phyloP scores from a whole-genome alignment of 2,113 vertebrate species.

The Thryonomys swinderianus region DNA sequence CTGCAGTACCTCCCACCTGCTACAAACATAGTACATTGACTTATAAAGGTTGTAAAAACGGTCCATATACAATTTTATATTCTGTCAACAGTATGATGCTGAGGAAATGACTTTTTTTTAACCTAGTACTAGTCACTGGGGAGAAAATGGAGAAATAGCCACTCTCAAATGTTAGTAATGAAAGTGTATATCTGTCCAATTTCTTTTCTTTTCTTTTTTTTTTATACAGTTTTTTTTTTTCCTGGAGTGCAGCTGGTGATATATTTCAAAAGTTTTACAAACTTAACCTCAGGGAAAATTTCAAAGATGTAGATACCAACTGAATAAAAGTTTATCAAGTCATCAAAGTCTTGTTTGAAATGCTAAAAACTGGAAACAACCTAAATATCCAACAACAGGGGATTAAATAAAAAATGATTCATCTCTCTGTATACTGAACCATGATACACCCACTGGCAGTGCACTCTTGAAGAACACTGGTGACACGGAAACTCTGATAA shows the following conservation, averaged over 20 bases:
- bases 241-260: background rate
- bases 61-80: background rate
- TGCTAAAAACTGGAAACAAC: background rate
- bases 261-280: background rate
- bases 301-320: background rate
- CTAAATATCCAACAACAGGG: background rate
- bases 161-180: background rate
- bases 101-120: background rate
- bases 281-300: background rate
- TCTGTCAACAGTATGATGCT: background rate
- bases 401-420: background rate
- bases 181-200: background rate
- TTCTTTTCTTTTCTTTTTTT: too few relatives aligned
- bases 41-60: slow-evolving; percentile 35
- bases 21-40: background rate
- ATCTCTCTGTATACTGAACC: background rate
- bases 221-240: too few relatives aligned
- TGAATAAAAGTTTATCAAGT: background rate
- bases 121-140: background rate
- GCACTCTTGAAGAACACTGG: background rate
- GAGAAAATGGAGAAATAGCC: background rate
- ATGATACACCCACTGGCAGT: background rate
- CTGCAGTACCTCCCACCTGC: background rate
- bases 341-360: background rate
- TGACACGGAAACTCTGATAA: background rate